A percentile compares a stretch with the other conserved stretches of the same genome.
phyloP scores from a whole-genome alignment of 1,140 invertebrate genomes.

The Trichoplusia ni region DNA sequence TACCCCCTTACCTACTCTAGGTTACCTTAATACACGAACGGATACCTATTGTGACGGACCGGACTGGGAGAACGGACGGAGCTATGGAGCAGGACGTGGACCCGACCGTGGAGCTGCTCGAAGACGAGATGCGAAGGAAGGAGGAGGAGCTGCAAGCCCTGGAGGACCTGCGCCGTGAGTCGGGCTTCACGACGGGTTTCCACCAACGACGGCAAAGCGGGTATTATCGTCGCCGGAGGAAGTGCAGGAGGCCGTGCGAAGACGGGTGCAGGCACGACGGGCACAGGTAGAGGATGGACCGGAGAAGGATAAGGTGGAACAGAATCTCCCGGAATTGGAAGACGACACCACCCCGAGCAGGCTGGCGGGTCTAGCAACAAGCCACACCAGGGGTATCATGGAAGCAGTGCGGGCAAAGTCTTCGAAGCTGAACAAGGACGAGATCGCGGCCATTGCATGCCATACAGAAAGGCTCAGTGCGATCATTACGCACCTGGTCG shows the following conservation, averaged over 20 bases:
- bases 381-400: neutral
- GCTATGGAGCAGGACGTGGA: too few species aligned
- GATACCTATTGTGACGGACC: too few species aligned
- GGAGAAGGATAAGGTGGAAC: neutral
- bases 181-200: neutral
- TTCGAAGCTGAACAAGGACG: neutral
- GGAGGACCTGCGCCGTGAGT: neutral
- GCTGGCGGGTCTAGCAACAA: neutral
- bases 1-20: too few species aligned
- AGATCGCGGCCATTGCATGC: neutral
- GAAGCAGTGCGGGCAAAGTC: neutral
- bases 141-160: neutral
- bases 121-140: neutral
- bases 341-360: neutral
- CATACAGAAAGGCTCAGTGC: neutral
- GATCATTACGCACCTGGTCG: neutral
- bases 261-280: neutral
- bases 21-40: too few species aligned
- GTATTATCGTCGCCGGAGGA: neutral
- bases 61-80: too few species aligned
- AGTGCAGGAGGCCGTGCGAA: neutral
- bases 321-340: neutral
- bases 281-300: neutral
- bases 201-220: neutral
- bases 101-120: too few species aligned